Evolutionary conservation across 2,113 vertebrate species (phyloP), one percentile per base, ranked within the genome.

Genomic region (Egretta garzetta): DNA sequence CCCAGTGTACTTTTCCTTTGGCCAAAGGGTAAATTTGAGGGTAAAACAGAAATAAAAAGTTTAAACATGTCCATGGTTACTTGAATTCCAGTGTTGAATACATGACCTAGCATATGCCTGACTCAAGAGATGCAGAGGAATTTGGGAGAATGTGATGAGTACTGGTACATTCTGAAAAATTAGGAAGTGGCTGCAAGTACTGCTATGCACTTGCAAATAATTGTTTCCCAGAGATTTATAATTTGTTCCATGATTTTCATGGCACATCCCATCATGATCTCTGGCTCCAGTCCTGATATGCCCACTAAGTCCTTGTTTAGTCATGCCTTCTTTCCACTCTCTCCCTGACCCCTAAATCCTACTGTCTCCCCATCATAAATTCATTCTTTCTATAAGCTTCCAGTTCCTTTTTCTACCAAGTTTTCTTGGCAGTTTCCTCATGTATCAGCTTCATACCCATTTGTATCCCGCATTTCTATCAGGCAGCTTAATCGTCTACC

Each of bases 71-170:
- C 82, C 20, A 12, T 22, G 56, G 53, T 85, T 91, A 79, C 64
- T 85, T 67, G 80, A 89, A 71, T 86, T 91, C 83, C 49, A 68
- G 47, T 53, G 21, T 20, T 79, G 64, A 85, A 52, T 71, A 82
- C 0, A 1, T 84, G 70, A 88, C 63, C 58, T 43, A 58, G n/a
- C 45, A 55, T 30, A 73, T 18, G n/a, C 0, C 0, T 76, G 41
- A 82, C 49, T 88, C 19, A 45, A 67, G 81, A 82, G 33, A 55
- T 60, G 39, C 23, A 83, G 63, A 88, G 45, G 41, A 81, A 63
- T 73, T 63, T 41, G 28, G n/a, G 59, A 89, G 47, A 83, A 72
- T 52, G 26, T 74, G 56, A 43, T 63, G 56, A 77, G 47, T 66
- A 52, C 60, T 84, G 66, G 76, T 71, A 71, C 47, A 67, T 70